Percentiles rank a stretch among this genome's conserved stretches.
These are phyloP conservation scores for Diaphora mendica DNA, from an alignment of 2,888 invertebrate genomes.

Conservation along the genomic window DNA sequence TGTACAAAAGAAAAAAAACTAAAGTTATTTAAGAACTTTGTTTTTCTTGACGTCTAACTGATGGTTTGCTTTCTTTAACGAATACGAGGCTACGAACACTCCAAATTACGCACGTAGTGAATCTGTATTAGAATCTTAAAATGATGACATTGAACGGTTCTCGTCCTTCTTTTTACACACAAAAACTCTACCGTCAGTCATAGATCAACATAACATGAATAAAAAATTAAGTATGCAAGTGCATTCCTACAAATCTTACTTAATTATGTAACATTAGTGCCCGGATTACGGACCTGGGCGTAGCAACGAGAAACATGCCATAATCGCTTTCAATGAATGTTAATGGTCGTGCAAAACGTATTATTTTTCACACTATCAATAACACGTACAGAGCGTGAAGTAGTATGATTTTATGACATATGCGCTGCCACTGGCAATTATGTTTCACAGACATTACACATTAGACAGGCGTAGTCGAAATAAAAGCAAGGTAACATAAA, in stretches of 20 bases:
- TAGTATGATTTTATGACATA: constrained; percentile 40
- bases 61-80: neutral
- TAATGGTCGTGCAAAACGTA: constrained; percentile 29
- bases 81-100: neutral
- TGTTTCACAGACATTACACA: constrained; percentile 19
- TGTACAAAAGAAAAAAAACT: neutral
- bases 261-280: constrained; percentile 19
- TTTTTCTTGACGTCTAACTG: neutral
- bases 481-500: constrained; percentile 21
- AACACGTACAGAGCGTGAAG: constrained; percentile 15
- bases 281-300: constrained; percentile 10
- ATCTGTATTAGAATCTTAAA: no score
- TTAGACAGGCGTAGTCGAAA: constrained; percentile 18
- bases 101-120: no score
- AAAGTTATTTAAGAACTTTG: neutral
- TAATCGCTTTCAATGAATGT: constrained; percentile 35
- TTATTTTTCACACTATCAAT: constrained; percentile 50
- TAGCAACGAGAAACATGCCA: constrained; percentile 23
- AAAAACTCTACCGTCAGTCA: neutral
- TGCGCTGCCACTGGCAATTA: constrained; percentile 31
- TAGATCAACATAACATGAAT: neutral
- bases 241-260: constrained; percentile 7
- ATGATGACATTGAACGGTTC: no score
- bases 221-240: constrained; percentile 8
- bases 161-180: neutral